Percentiles rank a stretch among this genome's conserved stretches.
Conservation (phyloP, 2,888 invertebrate species). For the Lapara coniferarum region DNA sequence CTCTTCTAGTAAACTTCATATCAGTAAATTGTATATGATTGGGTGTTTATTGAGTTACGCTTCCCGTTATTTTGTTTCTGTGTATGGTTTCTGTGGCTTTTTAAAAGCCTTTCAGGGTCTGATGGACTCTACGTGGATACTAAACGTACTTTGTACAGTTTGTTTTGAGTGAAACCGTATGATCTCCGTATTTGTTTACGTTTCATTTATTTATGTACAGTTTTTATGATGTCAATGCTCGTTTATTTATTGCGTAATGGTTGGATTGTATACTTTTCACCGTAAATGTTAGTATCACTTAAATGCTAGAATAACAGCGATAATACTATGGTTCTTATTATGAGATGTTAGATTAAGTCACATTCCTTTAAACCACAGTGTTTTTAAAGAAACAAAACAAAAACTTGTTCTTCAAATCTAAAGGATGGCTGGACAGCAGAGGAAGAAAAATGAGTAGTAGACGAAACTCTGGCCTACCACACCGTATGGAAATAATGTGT, state of each 20-base stretch:
- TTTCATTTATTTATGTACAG: background rate
- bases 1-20: slow-evolving; percentile 27
- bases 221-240: background rate
- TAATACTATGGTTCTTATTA: too few species aligned
- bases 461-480: too few species aligned
- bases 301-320: too few species aligned
- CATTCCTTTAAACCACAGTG: too few species aligned
- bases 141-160: slow-evolving; percentile 11
- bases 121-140: slow-evolving; percentile 25
- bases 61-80: slow-evolving; percentile 63
- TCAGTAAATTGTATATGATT: slow-evolving; percentile 48
- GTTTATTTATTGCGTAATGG: background rate
- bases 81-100: slow-evolving; percentile 50
- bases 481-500: too few species aligned
- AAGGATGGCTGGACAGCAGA: too few species aligned
- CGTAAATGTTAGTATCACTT: too few species aligned
- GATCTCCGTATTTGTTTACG: background rate
- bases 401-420: too few species aligned
- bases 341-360: too few species aligned
- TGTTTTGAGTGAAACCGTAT: slow-evolving; percentile 2
- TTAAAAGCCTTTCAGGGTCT: slow-evolving; percentile 45
- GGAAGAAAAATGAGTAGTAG: too few species aligned
- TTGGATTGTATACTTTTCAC: background rate
- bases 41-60: slow-evolving; percentile 77
- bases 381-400: too few species aligned